phyloP scores from a whole-genome alignment of 2,888 invertebrate species.

The Cantharis flavilabris region DNA sequence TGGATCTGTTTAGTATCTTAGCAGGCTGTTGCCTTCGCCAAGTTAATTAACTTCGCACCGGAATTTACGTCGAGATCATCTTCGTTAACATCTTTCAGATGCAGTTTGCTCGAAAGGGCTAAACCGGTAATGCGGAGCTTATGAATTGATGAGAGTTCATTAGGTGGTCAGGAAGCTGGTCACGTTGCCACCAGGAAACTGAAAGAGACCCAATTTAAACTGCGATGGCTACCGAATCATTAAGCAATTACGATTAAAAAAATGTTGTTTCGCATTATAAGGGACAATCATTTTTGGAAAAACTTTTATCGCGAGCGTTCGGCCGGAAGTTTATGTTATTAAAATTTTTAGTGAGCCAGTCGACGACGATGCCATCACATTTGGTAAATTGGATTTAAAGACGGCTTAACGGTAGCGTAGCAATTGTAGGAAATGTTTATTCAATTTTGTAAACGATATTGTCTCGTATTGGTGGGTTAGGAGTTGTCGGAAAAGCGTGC shows the following conservation, averaged over 20 bases:
- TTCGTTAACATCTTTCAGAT: constrained; percentile 19
- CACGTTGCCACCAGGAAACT: constrained; percentile 17
- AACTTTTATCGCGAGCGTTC: not conserved
- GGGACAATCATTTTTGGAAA: not conserved
- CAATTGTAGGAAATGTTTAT: not conserved
- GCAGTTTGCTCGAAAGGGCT: constrained; percentile 10
- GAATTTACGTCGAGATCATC: constrained; percentile 28
- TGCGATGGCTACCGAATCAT: not conserved
- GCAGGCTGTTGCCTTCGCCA: constrained; percentile 7
- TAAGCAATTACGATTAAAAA: not conserved
- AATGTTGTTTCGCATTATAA: not conserved
- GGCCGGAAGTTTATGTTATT: not conserved
- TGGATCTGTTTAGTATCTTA: constrained; percentile 8
- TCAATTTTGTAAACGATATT: constrained; percentile 11
- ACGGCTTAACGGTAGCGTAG: not conserved
- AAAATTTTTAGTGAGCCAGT: not conserved
- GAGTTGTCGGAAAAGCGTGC: constrained; percentile 29
- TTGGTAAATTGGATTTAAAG: not conserved
- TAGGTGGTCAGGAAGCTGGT: constrained; percentile 28
- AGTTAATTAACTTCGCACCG: constrained; percentile 18
- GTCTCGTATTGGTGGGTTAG: constrained; percentile 14
- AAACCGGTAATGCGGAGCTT: constrained; percentile 27
- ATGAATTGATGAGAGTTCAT: constrained; percentile 32
- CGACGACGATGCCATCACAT: not conserved
- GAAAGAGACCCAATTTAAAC: constrained; percentile 3